Percentiles rank a stretch among this genome's conserved stretches.
Evolutionary conservation across 2,113 vertebrate species (phyloP).

Genomic region (Phylloscopus trochilus): DNA sequence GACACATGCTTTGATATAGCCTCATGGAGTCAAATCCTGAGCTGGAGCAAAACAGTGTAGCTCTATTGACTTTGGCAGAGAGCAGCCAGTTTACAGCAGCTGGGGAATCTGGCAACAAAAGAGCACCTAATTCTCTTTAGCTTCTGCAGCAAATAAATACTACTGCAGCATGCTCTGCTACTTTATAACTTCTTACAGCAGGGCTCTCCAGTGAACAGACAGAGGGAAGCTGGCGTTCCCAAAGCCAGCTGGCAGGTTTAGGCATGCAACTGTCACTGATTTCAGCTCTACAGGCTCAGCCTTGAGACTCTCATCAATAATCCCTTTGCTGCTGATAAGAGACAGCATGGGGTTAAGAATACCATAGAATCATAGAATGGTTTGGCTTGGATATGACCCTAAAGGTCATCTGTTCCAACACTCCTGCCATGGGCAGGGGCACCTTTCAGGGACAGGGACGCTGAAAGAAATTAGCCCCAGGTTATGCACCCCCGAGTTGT

Average conservation of each 20-base stretch:
- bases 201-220: neutral
- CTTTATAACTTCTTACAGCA: neutral
- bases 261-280: neutral
- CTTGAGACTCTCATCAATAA: neutral
- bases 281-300: neutral
- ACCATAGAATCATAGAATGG: neutral
- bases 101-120: neutral
- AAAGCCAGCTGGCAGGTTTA: neutral
- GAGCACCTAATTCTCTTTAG: neutral
- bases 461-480: too few relatives aligned
- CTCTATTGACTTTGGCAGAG: neutral
- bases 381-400: neutral
- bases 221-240: neutral
- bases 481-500: too few relatives aligned
- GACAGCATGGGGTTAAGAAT: neutral
- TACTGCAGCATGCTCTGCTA: neutral
- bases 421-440: neutral
- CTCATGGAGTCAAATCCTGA: neutral
- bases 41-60: neutral
- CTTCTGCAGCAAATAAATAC: neutral
- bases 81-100: neutral
- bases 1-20: neutral
- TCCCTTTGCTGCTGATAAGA: neutral
- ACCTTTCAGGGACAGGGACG: neutral
- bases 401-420: neutral